Conservation (phyloP, 2,797 vertebrate genomes). For the Amniataba percoides region DNA sequence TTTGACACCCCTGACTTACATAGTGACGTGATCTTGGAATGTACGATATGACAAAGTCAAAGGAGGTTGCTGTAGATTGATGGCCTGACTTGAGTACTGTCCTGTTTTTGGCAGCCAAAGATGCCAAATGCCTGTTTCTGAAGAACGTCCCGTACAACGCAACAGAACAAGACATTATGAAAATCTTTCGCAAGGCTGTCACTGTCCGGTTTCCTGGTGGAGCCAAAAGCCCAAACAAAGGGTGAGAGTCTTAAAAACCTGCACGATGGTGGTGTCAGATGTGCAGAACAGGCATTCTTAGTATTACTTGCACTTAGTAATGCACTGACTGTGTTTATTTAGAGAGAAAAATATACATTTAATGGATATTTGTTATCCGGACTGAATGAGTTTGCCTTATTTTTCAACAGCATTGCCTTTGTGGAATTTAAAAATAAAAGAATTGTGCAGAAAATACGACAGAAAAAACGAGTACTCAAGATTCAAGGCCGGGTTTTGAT, state of each 20-base stretch:
- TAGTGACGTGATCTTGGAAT: neutral
- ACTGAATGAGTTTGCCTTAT: neutral
- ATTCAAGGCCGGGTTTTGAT: conserved; percentile 88
- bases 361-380: neutral
- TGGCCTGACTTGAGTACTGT: neutral
- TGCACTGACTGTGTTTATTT: neutral
- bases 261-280: neutral
- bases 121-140: conserved; percentile 90
- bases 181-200: conserved; percentile 87
- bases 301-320: neutral
- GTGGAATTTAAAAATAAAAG: conserved; percentile 91
- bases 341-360: neutral
- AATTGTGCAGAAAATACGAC: conserved; percentile 83
- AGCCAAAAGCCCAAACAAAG: conserved; percentile 84
- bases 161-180: conserved; percentile 87
- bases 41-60: neutral
- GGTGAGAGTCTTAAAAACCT: conserved; percentile 78
- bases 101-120: conserved; percentile 77
- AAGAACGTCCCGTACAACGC: conserved; percentile 91
- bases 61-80: neutral
- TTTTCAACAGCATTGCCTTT: conserved; percentile 89
- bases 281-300: neutral
- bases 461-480: conserved; percentile 86
- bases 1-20: no score
- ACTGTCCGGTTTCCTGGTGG: conserved; percentile 87